Evolutionary conservation across 1,140 invertebrate species (phyloP).

Genomic region (Venturia canescens): DNA sequence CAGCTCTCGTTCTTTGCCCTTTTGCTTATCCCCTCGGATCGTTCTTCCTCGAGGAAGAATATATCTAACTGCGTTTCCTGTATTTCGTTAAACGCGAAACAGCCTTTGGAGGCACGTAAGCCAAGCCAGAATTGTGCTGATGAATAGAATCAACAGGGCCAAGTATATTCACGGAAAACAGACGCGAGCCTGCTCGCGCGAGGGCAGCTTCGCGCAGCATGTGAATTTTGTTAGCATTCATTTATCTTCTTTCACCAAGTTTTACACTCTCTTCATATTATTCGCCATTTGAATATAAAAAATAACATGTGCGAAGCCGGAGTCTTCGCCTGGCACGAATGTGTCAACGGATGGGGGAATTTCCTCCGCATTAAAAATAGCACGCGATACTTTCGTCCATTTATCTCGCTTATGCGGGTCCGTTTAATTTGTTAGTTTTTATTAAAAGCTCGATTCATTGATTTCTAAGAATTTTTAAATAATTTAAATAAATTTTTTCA

Average conservation of each 20-base stretch:
- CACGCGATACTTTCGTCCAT: neutral
- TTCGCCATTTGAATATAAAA: neutral
- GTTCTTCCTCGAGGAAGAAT: neutral
- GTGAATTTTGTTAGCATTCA: neutral
- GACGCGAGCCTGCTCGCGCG: neutral
- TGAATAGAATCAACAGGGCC: conserved; percentile 1
- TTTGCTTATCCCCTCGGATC: conserved; percentile 6
- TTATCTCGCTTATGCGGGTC: neutral
- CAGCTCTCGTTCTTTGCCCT: neutral
- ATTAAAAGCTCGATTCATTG: neutral
- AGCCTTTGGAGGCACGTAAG: neutral
- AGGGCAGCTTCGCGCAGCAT: neutral
- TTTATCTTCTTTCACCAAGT: conserved; percentile 11
- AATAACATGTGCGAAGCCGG: neutral
- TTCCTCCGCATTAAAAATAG: neutral
- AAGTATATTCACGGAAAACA: neutral
- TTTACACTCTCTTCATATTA: neutral
- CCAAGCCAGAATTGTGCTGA: neutral
- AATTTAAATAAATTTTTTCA: too few relatives aligned
- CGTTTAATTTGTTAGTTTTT: neutral
- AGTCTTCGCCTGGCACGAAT: neutral
- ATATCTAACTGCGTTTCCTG: neutral
- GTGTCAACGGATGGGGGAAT: neutral
- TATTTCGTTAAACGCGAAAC: conserved; percentile 7
- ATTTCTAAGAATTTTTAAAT: neutral